Evolutionary conservation across 2,888 invertebrate species (phyloP), one percentile per base, ranked within the genome.

Genomic region (Microchrysa polita): DNA sequence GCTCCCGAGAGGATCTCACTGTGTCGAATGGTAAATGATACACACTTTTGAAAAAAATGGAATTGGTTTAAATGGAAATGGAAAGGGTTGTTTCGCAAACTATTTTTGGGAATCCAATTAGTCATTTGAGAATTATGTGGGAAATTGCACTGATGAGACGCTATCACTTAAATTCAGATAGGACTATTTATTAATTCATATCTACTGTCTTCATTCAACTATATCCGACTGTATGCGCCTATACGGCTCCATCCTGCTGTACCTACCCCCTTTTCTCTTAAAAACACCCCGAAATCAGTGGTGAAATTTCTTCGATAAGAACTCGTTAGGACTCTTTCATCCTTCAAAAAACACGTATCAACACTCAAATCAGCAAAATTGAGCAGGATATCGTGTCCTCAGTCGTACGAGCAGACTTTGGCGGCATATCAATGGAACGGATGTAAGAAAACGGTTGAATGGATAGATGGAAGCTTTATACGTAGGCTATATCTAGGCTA

Each of bases 321-420:
- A 18, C 57, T 69, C 57, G 42, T 69, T 69, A 55, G 55, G 57
- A 69, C 53, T 55, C 53, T 52, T 67, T 55, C 55, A 27, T 34
- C 18, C 57, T 42, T 55, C 69, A 57, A 57, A 69, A 69, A 69
- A 55, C 55, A 57, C 57, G 69, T 69, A 55, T 69, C 69, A 53
- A 57, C 65, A 65, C 65, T 65, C 22, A 48, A 65, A 55, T 55
- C 55, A 57, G 69, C 48, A 69, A 69, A 57, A 69, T 69, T 69
- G 69, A 69, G 69, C 55, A 20, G 57, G 55, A 69, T 69, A 55
- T 55, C 52, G 53, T 53, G 55, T 69, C 69, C 69, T 69, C 14
- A 7, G 27, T 34, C 55, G 18, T 44, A 20, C 23, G n/a, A 5
- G 10, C n/a, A 48, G n/a, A 20, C 20, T 10, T 34, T 27, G 23